Base-by-base conservation (phyloP, 53 echinoderm and acorn worm genomes). In the Stichopus horrens region DNA sequence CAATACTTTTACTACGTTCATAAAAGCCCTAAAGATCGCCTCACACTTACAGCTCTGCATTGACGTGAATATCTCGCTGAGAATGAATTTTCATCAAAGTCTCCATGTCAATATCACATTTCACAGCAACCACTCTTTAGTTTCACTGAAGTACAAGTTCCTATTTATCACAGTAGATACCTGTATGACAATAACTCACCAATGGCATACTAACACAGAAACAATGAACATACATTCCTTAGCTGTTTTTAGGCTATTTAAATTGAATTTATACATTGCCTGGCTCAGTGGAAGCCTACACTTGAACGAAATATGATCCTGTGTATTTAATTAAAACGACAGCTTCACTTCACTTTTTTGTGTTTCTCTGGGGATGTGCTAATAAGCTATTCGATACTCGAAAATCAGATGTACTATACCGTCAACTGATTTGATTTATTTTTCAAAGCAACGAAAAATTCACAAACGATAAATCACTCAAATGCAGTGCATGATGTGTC, bases 21-120 rank as follows among this genome's bases (percentile, higher is more conserved):
- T 37, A 37, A 13, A 79, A 52, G 54, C 79, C n/a, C 37, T 79
- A 11, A 19, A 54, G 19, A 79, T 79, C 79, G 19, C 20, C 54
- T 52, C 51, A 54, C 79, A 79, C 79, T 19, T 79, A 10, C 9
- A 18, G 13, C 79, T 79, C 79, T 79, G 52, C 53, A 8, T 53
- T 79, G 18, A 14, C 79, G 53, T 4, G 53, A 19, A n/a, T 18
- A 79, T 79, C 79, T 79, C 55, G 5, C 55, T 55, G 53, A 79
- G 79, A 37, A 79, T 79, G 79, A 53, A 79, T 79, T 79, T 79
- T 19, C 79, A 63, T 63, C 8, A 63, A 63, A 63, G 63, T 63
- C 16, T 63, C 7, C 63, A 16, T 16, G 63, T 63, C 63, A 63
- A 13, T 63, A 10, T 63, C 63, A 63, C 10, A 63, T 63, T 7